Evolutionary conservation across 2,888 invertebrate species (phyloP).

Genomic region (Anodontia alba): DNA sequence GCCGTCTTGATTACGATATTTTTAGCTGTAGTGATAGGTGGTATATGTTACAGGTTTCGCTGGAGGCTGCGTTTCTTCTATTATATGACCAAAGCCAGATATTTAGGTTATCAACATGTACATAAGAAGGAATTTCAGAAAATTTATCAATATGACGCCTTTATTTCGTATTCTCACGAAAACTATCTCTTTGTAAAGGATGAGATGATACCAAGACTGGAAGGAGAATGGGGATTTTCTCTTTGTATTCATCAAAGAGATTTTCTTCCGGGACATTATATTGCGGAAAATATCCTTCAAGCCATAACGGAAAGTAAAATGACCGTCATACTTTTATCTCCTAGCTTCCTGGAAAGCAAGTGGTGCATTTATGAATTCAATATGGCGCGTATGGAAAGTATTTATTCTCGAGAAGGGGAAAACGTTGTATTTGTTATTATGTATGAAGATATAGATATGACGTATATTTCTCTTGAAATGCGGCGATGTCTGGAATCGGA

Average conservation of each 20-base stretch:
- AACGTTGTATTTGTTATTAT: slow-evolving; percentile 12
- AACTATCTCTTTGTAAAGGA: slow-evolving; percentile 35
- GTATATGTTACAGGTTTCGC: slow-evolving; percentile 43
- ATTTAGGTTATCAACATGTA: slow-evolving; percentile 25
- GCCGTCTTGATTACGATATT: background rate
- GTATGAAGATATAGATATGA: slow-evolving; percentile 16
- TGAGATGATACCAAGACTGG: slow-evolving; percentile 29
- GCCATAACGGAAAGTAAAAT: slow-evolving; percentile 65
- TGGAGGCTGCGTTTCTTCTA: slow-evolving; percentile 59
- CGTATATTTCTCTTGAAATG: background rate
- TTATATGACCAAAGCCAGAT: slow-evolving; percentile 41
- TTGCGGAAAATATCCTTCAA: slow-evolving; percentile 60
- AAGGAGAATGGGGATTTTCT: slow-evolving; percentile 35
- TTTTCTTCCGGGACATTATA: slow-evolving; percentile 61
- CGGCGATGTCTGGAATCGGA: background rate
- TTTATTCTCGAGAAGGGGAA: slow-evolving; percentile 35
- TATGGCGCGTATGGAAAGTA: slow-evolving; percentile 64
- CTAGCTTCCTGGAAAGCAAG: slow-evolving; percentile 51
- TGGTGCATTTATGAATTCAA: slow-evolving; percentile 70
- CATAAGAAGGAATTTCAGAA: background rate
- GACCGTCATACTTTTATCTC: slow-evolving; percentile 59
- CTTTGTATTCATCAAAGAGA: slow-evolving; percentile 66
- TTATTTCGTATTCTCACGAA: slow-evolving; percentile 54
- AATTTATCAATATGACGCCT: slow-evolving; percentile 57
- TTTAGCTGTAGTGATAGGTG: slow-evolving; percentile 28